phyloP scores from a whole-genome alignment of 2,888 invertebrate genomes.

The Blera fallax region DNA sequence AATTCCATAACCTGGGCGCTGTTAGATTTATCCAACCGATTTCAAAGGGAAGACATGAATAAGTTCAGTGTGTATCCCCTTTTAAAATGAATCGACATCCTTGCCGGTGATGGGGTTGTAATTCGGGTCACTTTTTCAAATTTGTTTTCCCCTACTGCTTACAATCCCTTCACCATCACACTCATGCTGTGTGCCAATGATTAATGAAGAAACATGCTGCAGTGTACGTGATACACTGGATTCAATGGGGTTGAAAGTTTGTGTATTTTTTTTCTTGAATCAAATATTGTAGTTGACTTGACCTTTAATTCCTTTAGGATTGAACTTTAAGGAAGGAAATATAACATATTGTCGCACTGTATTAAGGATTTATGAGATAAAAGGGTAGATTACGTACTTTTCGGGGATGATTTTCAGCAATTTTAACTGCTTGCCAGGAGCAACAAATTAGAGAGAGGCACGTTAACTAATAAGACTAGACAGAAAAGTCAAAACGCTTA shows the following conservation, averaged over 20 bases:
- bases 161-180: neutral
- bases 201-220: constrained; percentile 56
- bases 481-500: too few species aligned
- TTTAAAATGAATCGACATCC: constrained; percentile 50
- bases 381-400: too few species aligned
- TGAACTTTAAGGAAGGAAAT: too few species aligned
- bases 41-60: neutral
- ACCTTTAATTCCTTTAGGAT: neutral
- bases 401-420: too few species aligned
- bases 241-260: constrained; percentile 47
- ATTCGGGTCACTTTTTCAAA: constrained; percentile 57
- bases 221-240: constrained; percentile 46
- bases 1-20: neutral
- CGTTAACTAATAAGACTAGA: too few species aligned
- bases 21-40: neutral
- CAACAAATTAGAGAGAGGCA: too few species aligned
- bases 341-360: too few species aligned
- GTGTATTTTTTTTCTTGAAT: constrained; percentile 17
- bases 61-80: neutral
- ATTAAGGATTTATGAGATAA: too few species aligned
- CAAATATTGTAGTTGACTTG: neutral
- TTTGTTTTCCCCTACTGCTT: constrained; percentile 10
- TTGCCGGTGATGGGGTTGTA: constrained; percentile 52
- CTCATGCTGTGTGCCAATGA: constrained; percentile 26
- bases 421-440: too few species aligned